A percentile compares a stretch with the other conserved stretches of the same genome.
Evolutionary conservation across 2,797 vertebrate genomes (phyloP).

Genomic region (Menidia menidia): DNA sequence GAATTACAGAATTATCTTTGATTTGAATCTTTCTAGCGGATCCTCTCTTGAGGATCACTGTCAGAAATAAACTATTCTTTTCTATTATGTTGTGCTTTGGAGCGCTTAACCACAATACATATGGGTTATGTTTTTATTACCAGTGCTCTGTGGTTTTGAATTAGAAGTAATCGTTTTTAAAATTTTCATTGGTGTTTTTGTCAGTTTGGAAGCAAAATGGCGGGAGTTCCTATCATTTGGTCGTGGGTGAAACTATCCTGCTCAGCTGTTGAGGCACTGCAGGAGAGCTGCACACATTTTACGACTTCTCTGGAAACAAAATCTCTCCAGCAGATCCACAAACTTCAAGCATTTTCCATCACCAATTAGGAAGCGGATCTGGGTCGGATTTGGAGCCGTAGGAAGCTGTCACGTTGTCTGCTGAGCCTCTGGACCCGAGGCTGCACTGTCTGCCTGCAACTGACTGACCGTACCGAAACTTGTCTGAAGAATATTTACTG

Average conservation of each 20-base stretch:
- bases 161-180: neutral
- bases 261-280: neutral
- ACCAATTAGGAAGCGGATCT: conserved; percentile 45
- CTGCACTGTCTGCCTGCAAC: conserved; percentile 27
- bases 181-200: neutral
- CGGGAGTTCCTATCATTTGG: neutral
- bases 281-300: conserved; percentile 11
- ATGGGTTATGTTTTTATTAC: neutral
- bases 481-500: conserved; percentile 57
- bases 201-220: neutral
- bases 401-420: conserved; percentile 50
- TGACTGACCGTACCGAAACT: conserved; percentile 38
- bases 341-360: conserved; percentile 44
- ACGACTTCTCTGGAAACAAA: conserved; percentile 22
- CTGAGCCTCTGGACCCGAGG: conserved; percentile 22
- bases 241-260: neutral
- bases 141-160: conserved; percentile 5
- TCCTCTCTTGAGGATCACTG: too few species aligned
- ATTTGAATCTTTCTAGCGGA: too few species aligned
- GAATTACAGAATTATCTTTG: too few species aligned
- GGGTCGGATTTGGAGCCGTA: conserved; percentile 28
- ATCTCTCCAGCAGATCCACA: conserved; percentile 12
- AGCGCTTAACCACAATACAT: neutral
- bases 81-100: neutral
- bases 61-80: neutral